Conservation (phyloP, 2,888 invertebrate genomes). For the Eustalomyia histrio region DNA sequence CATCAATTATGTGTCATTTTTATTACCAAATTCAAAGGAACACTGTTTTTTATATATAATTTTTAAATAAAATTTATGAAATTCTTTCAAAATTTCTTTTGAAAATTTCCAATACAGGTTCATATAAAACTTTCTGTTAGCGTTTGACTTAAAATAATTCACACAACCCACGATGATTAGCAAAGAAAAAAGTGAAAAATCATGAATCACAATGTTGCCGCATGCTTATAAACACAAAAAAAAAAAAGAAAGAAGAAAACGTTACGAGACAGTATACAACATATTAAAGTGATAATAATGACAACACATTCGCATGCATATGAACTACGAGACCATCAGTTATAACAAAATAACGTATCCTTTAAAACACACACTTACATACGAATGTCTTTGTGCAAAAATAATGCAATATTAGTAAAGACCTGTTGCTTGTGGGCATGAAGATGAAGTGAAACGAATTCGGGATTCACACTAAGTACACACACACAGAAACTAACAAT, state of each 20-base stretch:
- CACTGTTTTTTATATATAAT: no score
- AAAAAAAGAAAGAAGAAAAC: conserved; percentile 20
- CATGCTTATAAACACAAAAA: conserved; percentile 16
- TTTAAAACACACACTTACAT: conserved; percentile 25
- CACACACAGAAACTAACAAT: background rate
- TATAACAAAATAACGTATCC: conserved; percentile 37
- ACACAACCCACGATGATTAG: background rate
- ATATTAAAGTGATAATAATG: conserved; percentile 62
- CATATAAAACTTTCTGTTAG: no score
- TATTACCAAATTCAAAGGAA: no score
- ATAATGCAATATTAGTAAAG: conserved; percentile 43
- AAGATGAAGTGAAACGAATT: conserved; percentile 36
- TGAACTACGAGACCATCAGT: conserved; percentile 23
- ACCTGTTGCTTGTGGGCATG: conserved; percentile 42
- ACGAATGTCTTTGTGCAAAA: background rate
- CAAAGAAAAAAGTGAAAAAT: conserved; percentile 46
- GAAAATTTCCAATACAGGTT: no score
- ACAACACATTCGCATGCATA: conserved; percentile 54
- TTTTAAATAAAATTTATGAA: no score
- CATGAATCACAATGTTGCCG: conserved; percentile 52
- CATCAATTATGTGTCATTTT: no score
- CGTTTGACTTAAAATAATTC: background rate
- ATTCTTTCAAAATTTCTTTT: no score
- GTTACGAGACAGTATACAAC: conserved; percentile 45
- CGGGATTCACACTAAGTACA: conserved; percentile 23